A percentile compares a stretch with the other conserved stretches of the same genome.
Conservation (phyloP, 2,113 vertebrate species). For the Macrotus californicus region DNA sequence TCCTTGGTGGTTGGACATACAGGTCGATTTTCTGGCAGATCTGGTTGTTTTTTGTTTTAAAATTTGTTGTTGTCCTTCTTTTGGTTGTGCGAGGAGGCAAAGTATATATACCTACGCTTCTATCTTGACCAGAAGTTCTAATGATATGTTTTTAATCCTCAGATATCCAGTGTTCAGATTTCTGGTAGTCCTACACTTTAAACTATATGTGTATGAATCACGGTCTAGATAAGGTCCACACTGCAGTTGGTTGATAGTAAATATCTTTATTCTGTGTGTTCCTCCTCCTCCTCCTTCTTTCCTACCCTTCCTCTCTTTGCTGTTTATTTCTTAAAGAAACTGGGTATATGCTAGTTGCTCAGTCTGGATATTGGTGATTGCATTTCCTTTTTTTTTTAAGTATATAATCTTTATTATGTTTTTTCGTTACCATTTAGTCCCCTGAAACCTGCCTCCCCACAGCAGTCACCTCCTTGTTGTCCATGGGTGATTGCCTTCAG, state of each 20-base stretch:
- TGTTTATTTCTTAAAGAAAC: not conserved
- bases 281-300: not conserved
- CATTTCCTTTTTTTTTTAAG: not conserved
- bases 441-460: too few relatives aligned
- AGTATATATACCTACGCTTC: too few relatives aligned
- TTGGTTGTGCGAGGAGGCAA: too few relatives aligned
- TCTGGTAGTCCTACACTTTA: not conserved
- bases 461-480: too few relatives aligned
- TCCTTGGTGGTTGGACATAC: too few relatives aligned
- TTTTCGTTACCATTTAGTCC: not conserved
- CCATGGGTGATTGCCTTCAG: too few relatives aligned
- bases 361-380: not conserved
- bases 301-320: not conserved
- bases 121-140: too few relatives aligned
- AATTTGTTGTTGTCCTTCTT: too few relatives aligned
- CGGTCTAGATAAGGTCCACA: not conserved
- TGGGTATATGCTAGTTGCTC: not conserved
- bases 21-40: too few relatives aligned
- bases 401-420: too few relatives aligned
- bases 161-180: not conserved
- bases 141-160: not conserved
- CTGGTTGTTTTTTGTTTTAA: too few relatives aligned
- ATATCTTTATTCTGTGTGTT: not conserved
- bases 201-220: not conserved
- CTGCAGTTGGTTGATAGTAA: not conserved